These are phyloP conservation scores for Chiroxiphia lanceolata DNA, from an alignment of 2,797 vertebrate species.

Conservation along the genomic window DNA sequence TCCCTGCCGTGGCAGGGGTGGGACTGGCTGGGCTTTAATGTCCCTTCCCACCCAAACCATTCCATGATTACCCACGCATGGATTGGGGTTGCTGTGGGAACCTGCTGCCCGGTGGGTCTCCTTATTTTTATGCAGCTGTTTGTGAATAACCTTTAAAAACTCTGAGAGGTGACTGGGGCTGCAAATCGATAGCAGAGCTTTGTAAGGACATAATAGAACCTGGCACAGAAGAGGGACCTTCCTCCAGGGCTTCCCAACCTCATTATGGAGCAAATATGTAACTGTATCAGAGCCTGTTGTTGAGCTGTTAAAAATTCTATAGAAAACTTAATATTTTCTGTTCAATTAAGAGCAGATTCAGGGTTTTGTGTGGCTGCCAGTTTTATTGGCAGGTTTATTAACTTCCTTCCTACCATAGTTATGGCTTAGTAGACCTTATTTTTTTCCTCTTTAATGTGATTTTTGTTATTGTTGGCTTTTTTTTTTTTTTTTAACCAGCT, in stretches of 20 bases:
- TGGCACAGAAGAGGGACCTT: neutral
- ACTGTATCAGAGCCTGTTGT: neutral
- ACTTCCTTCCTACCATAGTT: neutral
- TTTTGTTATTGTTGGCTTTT: neutral
- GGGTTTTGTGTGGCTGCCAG: neutral
- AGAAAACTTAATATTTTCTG: neutral
- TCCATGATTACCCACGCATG: too few relatives aligned
- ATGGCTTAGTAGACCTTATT: neutral
- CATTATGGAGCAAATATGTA: neutral
- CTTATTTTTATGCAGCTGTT: neutral
- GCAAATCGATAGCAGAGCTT: neutral
- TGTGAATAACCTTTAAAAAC: neutral
- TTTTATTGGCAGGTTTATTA: neutral
- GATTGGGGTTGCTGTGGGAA: accelerated
- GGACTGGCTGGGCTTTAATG: too few relatives aligned
- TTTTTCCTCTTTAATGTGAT: neutral
- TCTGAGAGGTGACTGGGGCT: neutral
- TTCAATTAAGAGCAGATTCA: neutral
- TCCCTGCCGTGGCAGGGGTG: neutral
- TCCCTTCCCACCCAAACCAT: too few relatives aligned
- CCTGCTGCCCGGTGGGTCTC: neutral
- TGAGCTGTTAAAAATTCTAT: neutral
- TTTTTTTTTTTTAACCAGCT: neutral
- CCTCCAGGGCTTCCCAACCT: neutral
- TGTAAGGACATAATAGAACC: neutral